Base-by-base conservation (phyloP, 2,888 invertebrate species). In the Pseudococcus jackbeardsleyi region DNA sequence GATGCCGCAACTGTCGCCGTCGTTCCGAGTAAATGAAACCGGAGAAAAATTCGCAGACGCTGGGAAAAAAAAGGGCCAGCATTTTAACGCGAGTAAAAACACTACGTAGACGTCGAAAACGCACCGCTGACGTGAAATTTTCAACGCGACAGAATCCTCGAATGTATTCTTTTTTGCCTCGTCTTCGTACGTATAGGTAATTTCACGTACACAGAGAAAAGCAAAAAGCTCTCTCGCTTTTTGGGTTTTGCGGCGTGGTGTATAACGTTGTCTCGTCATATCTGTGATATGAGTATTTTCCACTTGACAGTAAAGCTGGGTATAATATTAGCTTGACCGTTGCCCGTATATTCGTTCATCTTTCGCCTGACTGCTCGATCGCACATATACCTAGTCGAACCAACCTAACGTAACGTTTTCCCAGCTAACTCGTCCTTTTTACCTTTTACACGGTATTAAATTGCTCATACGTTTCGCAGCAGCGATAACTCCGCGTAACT, bases 321-420 rank as follows among this genome's bases (percentile, higher is more conserved):
- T 72, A 72, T 72, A 72, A 72, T 72, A 72, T 72, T 72, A 72
- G 72, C 72, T 72, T 72, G 72, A 72, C 72, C 72, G 72, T 72
- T 72, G 33, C 33, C 72, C 33, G 17, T 64, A 72, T 72, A 72
- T 72, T 72, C 59, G 59, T 59, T 59, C 64, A 64, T 72, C 72
- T 72, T 72, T 72, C 72, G 72, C 72, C 11, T 72, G 72, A 72
- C 72, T 33, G 72, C 72, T 72, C 22, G 22, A 64, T 64, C 64
- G 64, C 64, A 64, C 64, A 64, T 64, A 64, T 64, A 64, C 22
- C 64, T 64, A 59, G 59, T n/a, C 64, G 50, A 12, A 50, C 1
- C 50, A 15, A 42, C 42, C 42, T 42, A 42, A 59, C 26, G 26
- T 33, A 33, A 59, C n/a, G 8, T 59, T 33, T 59, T 59, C 59